Percentiles rank a stretch among this genome's conserved stretches.
Conservation (phyloP, 2,888 invertebrate genomes). For the Acanthosepion lycidas region DNA sequence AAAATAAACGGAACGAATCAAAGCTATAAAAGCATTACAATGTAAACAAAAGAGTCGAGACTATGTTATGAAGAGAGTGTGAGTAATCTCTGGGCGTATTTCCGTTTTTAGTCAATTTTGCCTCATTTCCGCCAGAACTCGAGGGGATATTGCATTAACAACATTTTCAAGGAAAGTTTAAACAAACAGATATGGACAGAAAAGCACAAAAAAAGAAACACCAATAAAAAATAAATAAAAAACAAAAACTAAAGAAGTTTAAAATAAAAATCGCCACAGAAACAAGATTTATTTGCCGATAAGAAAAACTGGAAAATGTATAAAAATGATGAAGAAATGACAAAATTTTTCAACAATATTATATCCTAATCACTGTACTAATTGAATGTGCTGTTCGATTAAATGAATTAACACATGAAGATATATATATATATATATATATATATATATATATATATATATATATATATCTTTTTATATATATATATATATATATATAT, state of each 20-base stretch:
- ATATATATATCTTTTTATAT: too few species aligned
- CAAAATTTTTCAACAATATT: background rate
- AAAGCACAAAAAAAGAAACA: background rate
- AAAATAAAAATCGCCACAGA: background rate
- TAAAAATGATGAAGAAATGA: background rate
- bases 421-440: too few species aligned
- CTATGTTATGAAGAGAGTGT: background rate
- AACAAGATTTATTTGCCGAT: background rate
- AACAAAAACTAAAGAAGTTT: background rate
- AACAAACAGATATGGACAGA: background rate
- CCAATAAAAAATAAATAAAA: background rate
- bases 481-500: too few species aligned
- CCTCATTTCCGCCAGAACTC: background rate
- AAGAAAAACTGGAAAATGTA: background rate
- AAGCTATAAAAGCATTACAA: too few species aligned
- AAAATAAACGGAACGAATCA: too few species aligned
- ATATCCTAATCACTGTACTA: background rate
- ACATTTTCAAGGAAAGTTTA: background rate
- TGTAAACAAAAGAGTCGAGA: too few species aligned
- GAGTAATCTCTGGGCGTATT: background rate
- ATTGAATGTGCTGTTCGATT: background rate
- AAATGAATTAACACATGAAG: background rate
- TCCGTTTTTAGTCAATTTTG: background rate
- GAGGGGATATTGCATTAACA: background rate
- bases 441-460: too few species aligned